A percentile compares a stretch with the other conserved stretches of the same genome.
Conservation (phyloP, 2,113 vertebrate species). For the Xenopus tropicalis region UCB_Xtro_10.0 CM004450.2:120015001-120015500, state of each 20-base stretch:
- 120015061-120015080: constrained; percentile 91
- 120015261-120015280: constrained; percentile 23
- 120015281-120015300: background rate
- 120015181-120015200: constrained; percentile 31
- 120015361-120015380: constrained; percentile 71
- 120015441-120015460: constrained; percentile 76
- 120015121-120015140: constrained; percentile 49
- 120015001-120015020: constrained; percentile 82
- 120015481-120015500: constrained; percentile 58
- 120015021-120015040: constrained; percentile 76
- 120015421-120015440: constrained; percentile 81
- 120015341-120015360: constrained; percentile 60
- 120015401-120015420: constrained; percentile 74
- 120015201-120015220: constrained; percentile 20
- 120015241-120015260: constrained; percentile 41
- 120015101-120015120: constrained; percentile 57
- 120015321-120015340: constrained; percentile 36
- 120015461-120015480: constrained; percentile 60
- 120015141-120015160: constrained; percentile 59
- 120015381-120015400: constrained; percentile 77
- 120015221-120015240: constrained; percentile 56
- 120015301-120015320: constrained; percentile 18
- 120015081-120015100: constrained; percentile 73
- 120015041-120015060: constrained; percentile 95
- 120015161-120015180: constrained; percentile 22